phyloP scores from a whole-genome alignment of 2,797 vertebrate species.

The Urocyon cinereoargenteus region DNA sequence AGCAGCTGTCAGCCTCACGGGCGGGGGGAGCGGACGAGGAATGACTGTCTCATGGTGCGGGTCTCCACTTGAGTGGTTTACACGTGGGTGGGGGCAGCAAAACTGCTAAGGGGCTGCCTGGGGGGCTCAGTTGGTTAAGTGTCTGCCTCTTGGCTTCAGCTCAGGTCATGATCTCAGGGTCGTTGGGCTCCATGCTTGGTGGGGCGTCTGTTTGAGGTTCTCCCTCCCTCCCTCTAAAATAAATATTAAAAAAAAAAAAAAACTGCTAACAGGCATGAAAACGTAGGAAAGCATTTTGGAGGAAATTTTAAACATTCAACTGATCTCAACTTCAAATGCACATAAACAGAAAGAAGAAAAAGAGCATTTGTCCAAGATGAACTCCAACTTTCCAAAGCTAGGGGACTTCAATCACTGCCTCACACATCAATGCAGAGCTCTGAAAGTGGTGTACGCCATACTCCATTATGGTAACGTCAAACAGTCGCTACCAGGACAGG shows the following conservation, averaged over 20 bases:
- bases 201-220: no score
- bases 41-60: fast-evolving
- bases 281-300: neutral
- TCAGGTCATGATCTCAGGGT: no score
- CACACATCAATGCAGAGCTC: fast-evolving
- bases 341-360: neutral
- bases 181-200: no score
- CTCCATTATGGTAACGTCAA: neutral
- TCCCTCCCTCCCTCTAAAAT: no score
- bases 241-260: no score
- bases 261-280: neutral
- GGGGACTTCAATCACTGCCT: neutral
- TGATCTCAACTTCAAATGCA: neutral
- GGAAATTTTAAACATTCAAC: neutral
- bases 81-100: neutral
- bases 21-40: neutral
- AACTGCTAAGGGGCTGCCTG: neutral
- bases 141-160: no score
- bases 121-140: no score
- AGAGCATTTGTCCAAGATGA: neutral
- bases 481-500: neutral
- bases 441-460: neutral
- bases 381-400: neutral
- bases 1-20: neutral
- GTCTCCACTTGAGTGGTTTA: neutral